These are phyloP conservation scores for Tyria jacobaeae DNA, from an alignment of 2,888 invertebrate species.

Conservation along the genomic window DNA sequence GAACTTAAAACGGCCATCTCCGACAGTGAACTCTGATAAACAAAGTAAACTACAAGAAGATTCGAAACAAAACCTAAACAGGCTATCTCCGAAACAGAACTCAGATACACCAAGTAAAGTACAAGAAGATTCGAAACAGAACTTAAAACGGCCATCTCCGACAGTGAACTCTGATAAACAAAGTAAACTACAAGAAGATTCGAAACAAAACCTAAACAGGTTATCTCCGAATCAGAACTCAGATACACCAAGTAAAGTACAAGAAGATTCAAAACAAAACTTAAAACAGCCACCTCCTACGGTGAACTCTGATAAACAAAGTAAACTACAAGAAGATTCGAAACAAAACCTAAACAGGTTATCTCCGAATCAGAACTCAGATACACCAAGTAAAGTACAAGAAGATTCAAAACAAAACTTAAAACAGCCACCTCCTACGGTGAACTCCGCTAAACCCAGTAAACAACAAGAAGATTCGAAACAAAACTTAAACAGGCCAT, in stretches of 20 bases:
- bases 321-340: not conserved
- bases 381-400: not conserved
- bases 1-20: not conserved
- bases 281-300: constrained; percentile 5
- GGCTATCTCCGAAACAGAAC: not conserved
- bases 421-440: constrained; percentile 22
- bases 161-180: not conserved
- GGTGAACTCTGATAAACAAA: not conserved
- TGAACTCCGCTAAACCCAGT: constrained; percentile 17
- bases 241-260: constrained; percentile 8
- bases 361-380: not conserved
- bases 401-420: constrained; percentile 18
- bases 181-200: not conserved
- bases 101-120: not conserved
- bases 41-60: too few species aligned
- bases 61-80: not conserved
- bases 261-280: not conserved
- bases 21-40: not conserved
- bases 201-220: constrained; percentile 16
- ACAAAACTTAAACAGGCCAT: not conserved
- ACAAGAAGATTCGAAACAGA: not conserved
- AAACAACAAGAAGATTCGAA: not conserved
- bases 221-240: constrained; percentile 26
- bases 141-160: not conserved
- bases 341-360: not conserved